These are phyloP conservation scores for Toxonevra muliebris DNA, from an alignment of 2,888 invertebrate genomes.

Conservation along the genomic window DNA sequence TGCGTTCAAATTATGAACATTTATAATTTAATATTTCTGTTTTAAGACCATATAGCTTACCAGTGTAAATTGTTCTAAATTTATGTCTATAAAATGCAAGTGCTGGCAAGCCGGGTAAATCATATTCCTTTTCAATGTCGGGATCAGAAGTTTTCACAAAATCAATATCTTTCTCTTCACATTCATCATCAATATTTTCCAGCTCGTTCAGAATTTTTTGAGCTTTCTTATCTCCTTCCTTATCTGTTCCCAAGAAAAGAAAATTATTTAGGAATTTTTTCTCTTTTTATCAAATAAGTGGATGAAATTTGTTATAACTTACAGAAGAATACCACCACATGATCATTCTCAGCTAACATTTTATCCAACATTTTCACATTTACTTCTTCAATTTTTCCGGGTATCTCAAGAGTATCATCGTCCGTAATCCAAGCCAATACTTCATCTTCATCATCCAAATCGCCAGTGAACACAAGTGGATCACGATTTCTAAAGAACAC, in stretches of 20 bases:
- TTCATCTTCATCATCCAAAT: constrained; percentile 90
- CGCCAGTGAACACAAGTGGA: constrained; percentile 83
- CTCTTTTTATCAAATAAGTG: neutral
- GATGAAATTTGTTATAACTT: constrained; percentile 62
- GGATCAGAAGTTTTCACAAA: constrained; percentile 92
- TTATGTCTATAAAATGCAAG: constrained; percentile 88
- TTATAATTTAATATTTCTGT: neutral
- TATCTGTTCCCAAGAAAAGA: constrained; percentile 69
- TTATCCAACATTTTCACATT: constrained; percentile 91
- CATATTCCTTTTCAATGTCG: constrained; percentile 87
- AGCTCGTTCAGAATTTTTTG: constrained; percentile 87
- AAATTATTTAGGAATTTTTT: neutral
- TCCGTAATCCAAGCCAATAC: constrained; percentile 91
- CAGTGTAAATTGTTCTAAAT: constrained; percentile 87
- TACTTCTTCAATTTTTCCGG: constrained; percentile 92
- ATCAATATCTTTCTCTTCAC: constrained; percentile 89
- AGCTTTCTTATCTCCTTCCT: constrained; percentile 88
- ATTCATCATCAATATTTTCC: constrained; percentile 93
- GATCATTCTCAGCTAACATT: constrained; percentile 85
- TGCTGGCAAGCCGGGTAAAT: constrained; percentile 81
- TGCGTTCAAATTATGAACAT: neutral
- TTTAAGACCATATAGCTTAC: constrained; percentile 41
- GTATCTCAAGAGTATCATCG: constrained; percentile 88
- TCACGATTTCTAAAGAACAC: constrained; percentile 93
- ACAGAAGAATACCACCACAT: constrained; percentile 94